Conservation (phyloP, 2,113 vertebrate species). For the Pelmatolapia mariae region DNA sequence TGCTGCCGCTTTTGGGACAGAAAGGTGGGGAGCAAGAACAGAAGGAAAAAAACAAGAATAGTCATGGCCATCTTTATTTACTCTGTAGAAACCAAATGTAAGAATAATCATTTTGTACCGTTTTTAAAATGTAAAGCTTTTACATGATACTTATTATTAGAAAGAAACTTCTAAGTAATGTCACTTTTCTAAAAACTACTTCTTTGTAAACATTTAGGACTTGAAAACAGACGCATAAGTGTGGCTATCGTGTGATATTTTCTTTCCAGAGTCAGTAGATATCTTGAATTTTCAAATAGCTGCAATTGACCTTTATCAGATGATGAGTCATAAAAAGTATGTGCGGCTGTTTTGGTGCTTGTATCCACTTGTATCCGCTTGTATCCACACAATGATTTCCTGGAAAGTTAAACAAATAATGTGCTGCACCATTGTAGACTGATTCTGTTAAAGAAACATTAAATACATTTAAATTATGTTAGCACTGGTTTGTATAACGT, state of each 20-base stretch:
- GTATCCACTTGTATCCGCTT: background rate
- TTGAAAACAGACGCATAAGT: background rate
- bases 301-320: background rate
- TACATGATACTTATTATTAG: background rate
- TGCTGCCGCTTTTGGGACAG: background rate
- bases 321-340: background rate
- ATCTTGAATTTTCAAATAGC: background rate
- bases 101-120: background rate
- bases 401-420: background rate
- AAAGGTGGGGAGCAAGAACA: background rate
- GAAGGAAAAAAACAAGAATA: fast-evolving
- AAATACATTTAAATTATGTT: background rate
- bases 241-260: fast-evolving
- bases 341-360: fast-evolving
- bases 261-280: background rate
- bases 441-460: background rate
- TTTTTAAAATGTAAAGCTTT: background rate
- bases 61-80: background rate
- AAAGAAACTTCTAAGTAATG: background rate
- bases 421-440: fast-evolving
- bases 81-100: background rate
- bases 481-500: fast-evolving
- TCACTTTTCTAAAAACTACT: background rate
- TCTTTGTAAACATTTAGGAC: background rate
- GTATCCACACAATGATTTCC: background rate